phyloP scores from a whole-genome alignment of 2,888 invertebrate species.

The Chouioia cunea region DNA sequence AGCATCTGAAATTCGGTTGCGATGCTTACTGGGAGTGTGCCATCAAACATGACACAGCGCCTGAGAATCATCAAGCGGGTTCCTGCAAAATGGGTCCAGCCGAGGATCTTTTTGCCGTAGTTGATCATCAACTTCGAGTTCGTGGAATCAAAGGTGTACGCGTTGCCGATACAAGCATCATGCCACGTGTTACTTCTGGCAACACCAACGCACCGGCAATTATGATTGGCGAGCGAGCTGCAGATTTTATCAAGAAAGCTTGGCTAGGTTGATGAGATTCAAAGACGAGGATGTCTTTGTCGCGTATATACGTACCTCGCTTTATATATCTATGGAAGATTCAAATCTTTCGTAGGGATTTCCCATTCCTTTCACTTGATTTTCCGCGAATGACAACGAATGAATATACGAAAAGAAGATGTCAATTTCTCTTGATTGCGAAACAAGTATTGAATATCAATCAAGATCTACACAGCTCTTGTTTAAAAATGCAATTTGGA shows the following conservation, averaged over 20 bases:
- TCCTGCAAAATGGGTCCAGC: slow-evolving; percentile 76
- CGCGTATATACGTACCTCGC: too few species aligned
- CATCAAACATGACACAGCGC: slow-evolving; percentile 72
- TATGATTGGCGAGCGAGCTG: slow-evolving; percentile 73
- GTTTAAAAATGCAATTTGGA: too few species aligned
- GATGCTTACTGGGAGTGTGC: slow-evolving; percentile 76
- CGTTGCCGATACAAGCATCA: slow-evolving; percentile 73
- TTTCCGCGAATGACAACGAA: too few species aligned
- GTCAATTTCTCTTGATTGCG: too few species aligned
- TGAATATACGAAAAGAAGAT: too few species aligned
- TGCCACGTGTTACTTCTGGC: slow-evolving; percentile 72
- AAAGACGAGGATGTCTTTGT: too few species aligned
- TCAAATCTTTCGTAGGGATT: too few species aligned
- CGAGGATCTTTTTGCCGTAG: slow-evolving; percentile 73
- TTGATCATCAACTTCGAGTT: slow-evolving; percentile 71
- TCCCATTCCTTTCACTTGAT: too few species aligned
- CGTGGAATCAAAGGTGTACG: slow-evolving; percentile 70
- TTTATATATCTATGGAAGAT: too few species aligned
- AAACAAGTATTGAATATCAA: too few species aligned
- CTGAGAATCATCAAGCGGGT: slow-evolving; percentile 77
- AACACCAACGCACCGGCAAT: slow-evolving; percentile 72
- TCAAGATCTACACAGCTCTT: too few species aligned
- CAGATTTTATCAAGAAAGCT: slow-evolving; percentile 69
- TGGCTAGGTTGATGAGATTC: slow-evolving; percentile 61
- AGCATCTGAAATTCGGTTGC: slow-evolving; percentile 78